Conservation (phyloP, 2,888 invertebrate genomes). For the Drosophila basisetae region DNA sequence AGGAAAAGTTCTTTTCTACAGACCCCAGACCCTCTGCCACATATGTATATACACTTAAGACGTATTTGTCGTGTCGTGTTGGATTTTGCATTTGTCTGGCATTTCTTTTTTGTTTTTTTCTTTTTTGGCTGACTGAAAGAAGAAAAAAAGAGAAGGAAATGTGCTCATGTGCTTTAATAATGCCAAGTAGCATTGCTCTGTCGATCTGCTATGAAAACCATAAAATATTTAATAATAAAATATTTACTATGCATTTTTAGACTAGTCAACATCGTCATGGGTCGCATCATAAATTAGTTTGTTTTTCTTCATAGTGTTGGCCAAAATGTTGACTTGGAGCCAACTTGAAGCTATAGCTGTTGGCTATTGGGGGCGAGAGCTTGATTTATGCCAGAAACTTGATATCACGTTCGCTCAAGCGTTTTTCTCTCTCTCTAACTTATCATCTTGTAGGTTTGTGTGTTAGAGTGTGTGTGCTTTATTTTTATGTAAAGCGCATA, state of each 20-base stretch:
- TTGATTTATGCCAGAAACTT: slow-evolving; percentile 78
- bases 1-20: slow-evolving; percentile 25
- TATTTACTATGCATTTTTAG: slow-evolving; percentile 75
- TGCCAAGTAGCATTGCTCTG: slow-evolving; percentile 49
- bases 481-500: slow-evolving; percentile 80
- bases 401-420: slow-evolving; percentile 77
- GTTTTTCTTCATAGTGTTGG: slow-evolving; percentile 69
- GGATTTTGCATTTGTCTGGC: slow-evolving; percentile 29
- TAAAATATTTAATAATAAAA: slow-evolving; percentile 80
- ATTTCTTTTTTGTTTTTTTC: slow-evolving; percentile 10
- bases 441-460: slow-evolving; percentile 10
- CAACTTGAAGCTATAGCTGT: slow-evolving; percentile 38
- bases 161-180: slow-evolving; percentile 62
- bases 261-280: slow-evolving; percentile 57
- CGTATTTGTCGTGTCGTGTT: slow-evolving; percentile 47
- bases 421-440: slow-evolving; percentile 43
- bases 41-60: slow-evolving; percentile 2
- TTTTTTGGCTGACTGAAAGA: slow-evolving; percentile 6
- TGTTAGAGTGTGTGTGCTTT: slow-evolving; percentile 53
- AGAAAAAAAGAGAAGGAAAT: slow-evolving; percentile 23
- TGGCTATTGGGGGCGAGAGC: slow-evolving; percentile 63
- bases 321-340: slow-evolving; percentile 62
- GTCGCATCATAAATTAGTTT: slow-evolving; percentile 73
- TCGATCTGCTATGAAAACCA: slow-evolving; percentile 65
- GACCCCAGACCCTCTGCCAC: not conserved